These are phyloP conservation scores for Drosophila tristis DNA, from an alignment of 1,140 invertebrate genomes.

Conservation along the genomic window DNA sequence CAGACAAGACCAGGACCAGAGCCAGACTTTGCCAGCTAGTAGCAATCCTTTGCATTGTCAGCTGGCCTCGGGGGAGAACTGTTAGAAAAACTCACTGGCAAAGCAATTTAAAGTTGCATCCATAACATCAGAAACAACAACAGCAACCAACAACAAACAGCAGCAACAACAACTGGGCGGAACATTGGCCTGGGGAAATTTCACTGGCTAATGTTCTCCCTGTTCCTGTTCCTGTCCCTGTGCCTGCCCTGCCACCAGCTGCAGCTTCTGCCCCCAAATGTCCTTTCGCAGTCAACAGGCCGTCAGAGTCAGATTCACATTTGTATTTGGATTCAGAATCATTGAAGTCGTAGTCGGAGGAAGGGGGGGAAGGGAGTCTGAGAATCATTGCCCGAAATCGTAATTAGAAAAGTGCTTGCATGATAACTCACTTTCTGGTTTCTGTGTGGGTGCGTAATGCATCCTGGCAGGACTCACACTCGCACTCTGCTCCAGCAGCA, in stretches of 20 bases:
- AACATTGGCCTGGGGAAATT: slow-evolving; percentile 74
- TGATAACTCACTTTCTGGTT: slow-evolving; percentile 72
- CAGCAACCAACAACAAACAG: neutral
- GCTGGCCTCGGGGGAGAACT: slow-evolving; percentile 33
- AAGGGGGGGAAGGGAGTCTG: neutral
- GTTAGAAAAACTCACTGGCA: slow-evolving; percentile 73
- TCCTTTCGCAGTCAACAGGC: slow-evolving; percentile 58
- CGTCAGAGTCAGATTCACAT: slow-evolving; percentile 46
- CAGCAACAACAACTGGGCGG: slow-evolving; percentile 35
- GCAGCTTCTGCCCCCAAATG: slow-evolving; percentile 13
- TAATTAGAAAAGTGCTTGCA: slow-evolving; percentile 80
- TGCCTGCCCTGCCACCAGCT: neutral
- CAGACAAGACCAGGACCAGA: slow-evolving; percentile 5
- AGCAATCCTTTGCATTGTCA: slow-evolving; percentile 73
- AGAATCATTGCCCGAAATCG: slow-evolving; percentile 52
- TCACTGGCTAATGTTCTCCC: slow-evolving; percentile 73
- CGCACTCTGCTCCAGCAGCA: no score
- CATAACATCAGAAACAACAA: slow-evolving; percentile 64
- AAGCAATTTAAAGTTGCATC: slow-evolving; percentile 82
- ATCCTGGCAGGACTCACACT: slow-evolving; percentile 8
- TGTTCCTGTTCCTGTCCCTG: neutral
- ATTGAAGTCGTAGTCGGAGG: neutral
- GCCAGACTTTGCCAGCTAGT: slow-evolving; percentile 20
- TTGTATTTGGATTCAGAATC: slow-evolving; percentile 16
- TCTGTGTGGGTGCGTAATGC: slow-evolving; percentile 1